phyloP scores from a whole-genome alignment of 2,797 vertebrate species.

The Spinibarbus caldwelli region DNA sequence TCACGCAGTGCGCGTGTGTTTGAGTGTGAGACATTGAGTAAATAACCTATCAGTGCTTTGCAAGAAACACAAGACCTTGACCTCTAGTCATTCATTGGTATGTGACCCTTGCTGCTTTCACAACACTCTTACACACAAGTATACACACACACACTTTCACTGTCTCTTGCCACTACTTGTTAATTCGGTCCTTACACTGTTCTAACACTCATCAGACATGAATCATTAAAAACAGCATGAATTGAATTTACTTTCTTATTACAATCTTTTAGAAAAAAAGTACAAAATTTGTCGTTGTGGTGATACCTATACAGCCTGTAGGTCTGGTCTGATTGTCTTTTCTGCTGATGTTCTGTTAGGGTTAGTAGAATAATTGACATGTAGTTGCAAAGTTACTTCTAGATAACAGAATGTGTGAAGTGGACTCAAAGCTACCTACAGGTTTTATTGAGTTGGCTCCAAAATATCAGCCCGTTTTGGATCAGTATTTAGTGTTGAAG shows the following conservation, averaged over 20 bases:
- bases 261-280: background rate
- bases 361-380: background rate
- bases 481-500: conserved; percentile 15
- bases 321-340: background rate
- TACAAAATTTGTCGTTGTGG: background rate
- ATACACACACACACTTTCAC: conserved; percentile 29
- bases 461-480: background rate
- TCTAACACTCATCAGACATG: background rate
- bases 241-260: background rate
- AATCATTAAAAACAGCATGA: background rate
- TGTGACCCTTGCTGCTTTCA: conserved; percentile 32
- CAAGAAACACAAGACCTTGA: conserved; percentile 70
- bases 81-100: conserved; percentile 47
- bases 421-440: background rate
- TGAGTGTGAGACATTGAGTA: conserved; percentile 48
- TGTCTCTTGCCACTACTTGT: background rate
- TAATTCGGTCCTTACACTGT: conserved; percentile 3
- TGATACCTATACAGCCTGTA: background rate
- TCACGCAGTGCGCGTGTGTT: conserved; percentile 4
- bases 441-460: background rate
- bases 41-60: conserved; percentile 65
- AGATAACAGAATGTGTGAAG: background rate
- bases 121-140: conserved; percentile 38
- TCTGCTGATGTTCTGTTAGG: background rate
- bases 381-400: background rate